Evolutionary conservation across 92 coral and sea anemone species (phyloP).

Genomic region (Siderastrea siderea): DNA sequence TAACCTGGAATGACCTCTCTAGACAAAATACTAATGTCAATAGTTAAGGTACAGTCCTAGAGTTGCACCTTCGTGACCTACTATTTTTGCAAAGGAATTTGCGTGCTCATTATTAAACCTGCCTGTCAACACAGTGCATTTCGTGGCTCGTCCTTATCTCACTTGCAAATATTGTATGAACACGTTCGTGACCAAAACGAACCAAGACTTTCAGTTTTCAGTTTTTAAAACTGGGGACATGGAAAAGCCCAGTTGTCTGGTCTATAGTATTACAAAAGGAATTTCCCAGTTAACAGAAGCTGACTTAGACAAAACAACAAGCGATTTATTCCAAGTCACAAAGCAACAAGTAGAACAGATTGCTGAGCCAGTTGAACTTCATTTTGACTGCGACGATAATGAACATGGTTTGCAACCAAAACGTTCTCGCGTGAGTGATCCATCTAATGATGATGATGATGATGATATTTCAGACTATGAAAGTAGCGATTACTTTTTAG

Average conservation of each 20-base stretch:
- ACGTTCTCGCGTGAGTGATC: background rate
- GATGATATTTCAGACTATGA: background rate
- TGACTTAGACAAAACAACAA: constrained; percentile 16
- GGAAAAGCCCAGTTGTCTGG: constrained; percentile 30
- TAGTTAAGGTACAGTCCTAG: background rate
- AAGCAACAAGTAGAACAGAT: constrained; percentile 3
- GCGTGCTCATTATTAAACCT: background rate
- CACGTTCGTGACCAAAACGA: constrained; percentile 3
- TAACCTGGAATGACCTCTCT: background rate
- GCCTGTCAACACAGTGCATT: constrained; percentile 14
- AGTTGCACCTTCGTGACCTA: background rate
- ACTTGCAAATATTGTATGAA: background rate
- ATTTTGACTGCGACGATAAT: background rate
- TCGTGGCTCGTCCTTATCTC: background rate
- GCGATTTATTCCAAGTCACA: constrained; percentile 7
- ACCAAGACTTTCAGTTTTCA: constrained; percentile 5
- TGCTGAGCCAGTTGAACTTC: constrained; percentile 24
- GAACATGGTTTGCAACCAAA: background rate
- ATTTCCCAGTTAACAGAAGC: constrained; percentile 1
- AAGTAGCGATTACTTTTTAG: constrained; percentile 13
- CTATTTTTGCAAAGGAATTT: background rate
- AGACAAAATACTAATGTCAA: background rate
- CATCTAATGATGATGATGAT: background rate
- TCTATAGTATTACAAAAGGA: constrained; percentile 22
- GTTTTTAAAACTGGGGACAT: constrained; percentile 7